Evolutionary conservation across 2,888 invertebrate genomes (phyloP).

Genomic region (Trichacis sp.): DNA sequence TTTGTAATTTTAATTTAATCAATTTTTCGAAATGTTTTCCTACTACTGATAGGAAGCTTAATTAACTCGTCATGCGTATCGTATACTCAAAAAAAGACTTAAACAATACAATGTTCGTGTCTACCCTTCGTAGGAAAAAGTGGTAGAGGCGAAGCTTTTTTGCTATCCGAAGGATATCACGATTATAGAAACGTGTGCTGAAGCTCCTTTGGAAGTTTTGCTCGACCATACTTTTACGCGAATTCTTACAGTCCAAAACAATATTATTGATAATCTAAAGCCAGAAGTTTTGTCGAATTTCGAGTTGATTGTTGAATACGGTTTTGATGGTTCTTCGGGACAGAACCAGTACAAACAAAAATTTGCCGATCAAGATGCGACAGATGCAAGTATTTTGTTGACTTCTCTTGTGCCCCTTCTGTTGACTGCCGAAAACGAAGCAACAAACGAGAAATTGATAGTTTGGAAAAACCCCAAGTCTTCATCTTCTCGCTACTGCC

Average conservation of each 20-base stretch:
- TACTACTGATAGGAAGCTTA: no score
- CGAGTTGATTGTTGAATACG: no score
- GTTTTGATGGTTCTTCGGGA: no score
- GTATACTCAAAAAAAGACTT: no score
- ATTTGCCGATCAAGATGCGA: constrained; percentile 14
- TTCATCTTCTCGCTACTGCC: constrained; percentile 32
- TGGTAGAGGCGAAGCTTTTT: constrained; percentile 34
- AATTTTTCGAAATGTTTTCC: no score
- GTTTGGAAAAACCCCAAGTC: constrained; percentile 32
- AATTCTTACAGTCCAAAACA: no score
- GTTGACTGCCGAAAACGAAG: constrained; percentile 3
- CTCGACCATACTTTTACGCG: constrained; percentile 42
- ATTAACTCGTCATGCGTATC: no score
- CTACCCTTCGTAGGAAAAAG: constrained; percentile 12
- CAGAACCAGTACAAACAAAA: no score
- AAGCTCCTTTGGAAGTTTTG: constrained; percentile 42
- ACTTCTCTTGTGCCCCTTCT: constrained; percentile 31
- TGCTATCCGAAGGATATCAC: constrained; percentile 43
- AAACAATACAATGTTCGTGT: no score
- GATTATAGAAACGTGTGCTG: constrained; percentile 38
- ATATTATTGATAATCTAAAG: no score
- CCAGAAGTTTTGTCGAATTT: constrained; percentile 14
- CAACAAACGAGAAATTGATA: constrained; percentile 12
- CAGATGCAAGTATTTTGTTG: constrained; percentile 19
- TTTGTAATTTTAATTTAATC: no score